Conservation (phyloP, 1,140 invertebrate species). For the Magallana ariakensis region DNA sequence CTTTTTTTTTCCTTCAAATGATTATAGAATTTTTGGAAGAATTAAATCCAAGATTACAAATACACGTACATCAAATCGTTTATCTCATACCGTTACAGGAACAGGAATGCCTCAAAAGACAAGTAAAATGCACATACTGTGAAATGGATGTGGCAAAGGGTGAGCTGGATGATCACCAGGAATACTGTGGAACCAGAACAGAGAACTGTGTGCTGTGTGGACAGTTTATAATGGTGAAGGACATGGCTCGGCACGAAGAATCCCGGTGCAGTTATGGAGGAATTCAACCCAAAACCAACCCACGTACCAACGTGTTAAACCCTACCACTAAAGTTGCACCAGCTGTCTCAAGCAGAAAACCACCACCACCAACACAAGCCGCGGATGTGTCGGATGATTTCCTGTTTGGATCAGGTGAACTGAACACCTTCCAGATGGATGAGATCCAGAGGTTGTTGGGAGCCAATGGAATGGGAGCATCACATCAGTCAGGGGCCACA, state of each 20-base stretch:
- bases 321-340: constrained; percentile 51
- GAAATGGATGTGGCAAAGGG: constrained; percentile 83
- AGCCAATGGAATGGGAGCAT: constrained; percentile 32
- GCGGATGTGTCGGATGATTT: constrained; percentile 40
- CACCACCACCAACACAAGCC: constrained; percentile 8
- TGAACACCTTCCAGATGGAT: constrained; percentile 56
- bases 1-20: too few relatives aligned
- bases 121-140: constrained; percentile 83
- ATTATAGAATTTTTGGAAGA: too few relatives aligned
- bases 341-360: constrained; percentile 24
- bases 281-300: constrained; percentile 4
- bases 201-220: constrained; percentile 84
- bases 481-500: constrained; percentile 31
- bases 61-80: too few relatives aligned
- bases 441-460: constrained; percentile 58
- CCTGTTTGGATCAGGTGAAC: constrained; percentile 20
- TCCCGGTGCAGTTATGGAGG: constrained; percentile 80
- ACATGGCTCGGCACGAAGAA: constrained; percentile 84
- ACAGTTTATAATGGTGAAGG: constrained; percentile 85
- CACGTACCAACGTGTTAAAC: constrained; percentile 48
- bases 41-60: too few relatives aligned
- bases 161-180: constrained; percentile 83
- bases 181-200: constrained; percentile 85
- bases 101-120: constrained; percentile 73
- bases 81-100: constrained; percentile 65